Evolutionary conservation across 2,113 vertebrate genomes (phyloP), one percentile per base, ranked within the genome.

Genomic region (Silurus glanis): DNA sequence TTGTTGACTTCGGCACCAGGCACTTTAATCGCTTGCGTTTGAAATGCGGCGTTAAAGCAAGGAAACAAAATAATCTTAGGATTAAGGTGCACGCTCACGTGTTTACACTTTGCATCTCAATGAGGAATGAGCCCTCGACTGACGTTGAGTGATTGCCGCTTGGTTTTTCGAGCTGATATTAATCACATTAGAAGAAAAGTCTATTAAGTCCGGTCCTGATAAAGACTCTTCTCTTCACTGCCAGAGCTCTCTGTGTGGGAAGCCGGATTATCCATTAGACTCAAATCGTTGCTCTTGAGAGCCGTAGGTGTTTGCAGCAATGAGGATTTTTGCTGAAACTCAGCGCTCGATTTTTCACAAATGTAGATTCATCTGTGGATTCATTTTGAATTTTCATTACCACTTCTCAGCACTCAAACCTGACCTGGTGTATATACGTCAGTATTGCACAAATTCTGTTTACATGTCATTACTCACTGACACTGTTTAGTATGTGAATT

Each of bases 261-360:
- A 56, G 80, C 19, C 55, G 83, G 83, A 85, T 87, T 87, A 83
- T 75, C 80, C 71, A 85, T 85, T 78, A 55, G 85, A 45, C 83
- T 85, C 25, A 85, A 72, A 76, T 84, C 69, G 12, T 4, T 76
- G 49, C 82, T 84, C 45, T 82, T 53, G 59, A 69, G 58, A 78
- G 82, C 53, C 47, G 82, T 83, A 85, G 79, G 64, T 85, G 55
- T 87, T 83, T n/a, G 75, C 62, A 87, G 80, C 49, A 56, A 49
- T 86, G 85, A 67, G 69, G 51, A 19, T 23, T 61, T 82, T 61
- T 69, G 28, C 51, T n/a, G 56, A 81, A 28, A 61, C 58, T n/a
- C 62, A 37, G 1, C 8, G 62, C 64, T 17, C 9, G 45, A 17
- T 37, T 19, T 76, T 19, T 10, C 9, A 25, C 61, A 67, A 79